phyloP scores from a whole-genome alignment of 2,888 invertebrate genomes.

The Habrosyne pyritoides region DNA sequence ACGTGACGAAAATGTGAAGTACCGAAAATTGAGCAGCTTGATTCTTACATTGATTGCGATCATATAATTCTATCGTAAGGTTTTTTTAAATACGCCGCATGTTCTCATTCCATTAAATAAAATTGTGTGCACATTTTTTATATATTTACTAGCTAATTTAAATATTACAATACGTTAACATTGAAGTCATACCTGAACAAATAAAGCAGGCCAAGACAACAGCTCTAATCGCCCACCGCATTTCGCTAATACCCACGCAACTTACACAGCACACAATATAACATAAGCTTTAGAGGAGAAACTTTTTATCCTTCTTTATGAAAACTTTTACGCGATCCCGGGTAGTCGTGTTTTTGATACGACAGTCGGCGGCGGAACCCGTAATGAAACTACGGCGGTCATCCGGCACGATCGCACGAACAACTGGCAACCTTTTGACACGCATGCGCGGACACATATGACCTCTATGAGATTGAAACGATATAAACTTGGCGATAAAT shows the following conservation, averaged over 20 bases:
- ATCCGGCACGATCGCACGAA: conserved; percentile 32
- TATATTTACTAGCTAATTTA: too few species aligned
- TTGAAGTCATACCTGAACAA: conserved; percentile 58
- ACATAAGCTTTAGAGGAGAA: conserved; percentile 39
- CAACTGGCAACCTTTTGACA: conserved; percentile 52
- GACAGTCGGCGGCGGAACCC: conserved; percentile 48
- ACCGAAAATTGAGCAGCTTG: conserved; percentile 25
- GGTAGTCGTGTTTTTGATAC: conserved; percentile 33
- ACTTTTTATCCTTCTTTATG: conserved; percentile 21
- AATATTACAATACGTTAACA: neutral
- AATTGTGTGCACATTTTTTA: too few species aligned
- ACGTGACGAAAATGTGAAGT: conserved; percentile 49
- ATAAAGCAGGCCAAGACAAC: conserved; percentile 51
- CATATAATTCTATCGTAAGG: neutral
- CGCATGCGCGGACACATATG: conserved; percentile 61
- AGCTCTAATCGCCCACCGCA: conserved; percentile 60
- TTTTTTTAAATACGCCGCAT: neutral
- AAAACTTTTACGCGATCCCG: conserved; percentile 60
- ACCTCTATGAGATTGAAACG: conserved; percentile 15
- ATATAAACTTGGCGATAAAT: conserved; percentile 23
- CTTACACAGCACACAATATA: conserved; percentile 47
- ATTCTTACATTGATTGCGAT: conserved; percentile 24
- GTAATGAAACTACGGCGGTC: conserved; percentile 52
- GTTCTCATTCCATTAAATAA: too few species aligned
- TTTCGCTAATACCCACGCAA: conserved; percentile 47